Percentiles rank a stretch among this genome's conserved stretches.
Evolutionary conservation across 2,888 invertebrate genomes (phyloP).

Genomic region (Endomychus coccineus): DNA sequence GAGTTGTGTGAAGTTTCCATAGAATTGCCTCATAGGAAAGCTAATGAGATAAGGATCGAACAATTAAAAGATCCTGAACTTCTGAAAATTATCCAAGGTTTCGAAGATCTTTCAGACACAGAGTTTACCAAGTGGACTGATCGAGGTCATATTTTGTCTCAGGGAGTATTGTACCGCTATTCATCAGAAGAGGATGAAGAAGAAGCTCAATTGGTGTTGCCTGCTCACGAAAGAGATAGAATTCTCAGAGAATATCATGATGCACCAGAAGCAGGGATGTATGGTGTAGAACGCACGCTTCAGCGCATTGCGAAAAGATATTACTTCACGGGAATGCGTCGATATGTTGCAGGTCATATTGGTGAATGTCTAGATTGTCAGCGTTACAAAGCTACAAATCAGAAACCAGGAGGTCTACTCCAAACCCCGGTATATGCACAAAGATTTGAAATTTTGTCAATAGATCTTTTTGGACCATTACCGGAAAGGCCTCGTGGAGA

Average conservation of each 20-base stretch:
- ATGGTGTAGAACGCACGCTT: conserved; percentile 26
- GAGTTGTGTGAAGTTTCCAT: too few relatives aligned
- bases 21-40: too few relatives aligned
- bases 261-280: conserved; percentile 25
- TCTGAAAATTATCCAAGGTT: too few relatives aligned
- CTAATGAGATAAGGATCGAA: too few relatives aligned
- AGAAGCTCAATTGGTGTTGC: conserved; percentile 28
- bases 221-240: conserved; percentile 10
- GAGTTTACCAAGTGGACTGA: too few relatives aligned
- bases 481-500: conserved; percentile 18
- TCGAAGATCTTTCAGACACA: too few relatives aligned
- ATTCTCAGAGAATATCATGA: conserved; percentile 25
- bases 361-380: conserved; percentile 26
- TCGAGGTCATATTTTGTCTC: too few relatives aligned
- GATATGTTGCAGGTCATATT: conserved; percentile 22
- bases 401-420: conserved; percentile 29
- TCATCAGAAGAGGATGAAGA: too few relatives aligned
- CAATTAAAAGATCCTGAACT: too few relatives aligned
- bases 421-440: conserved; percentile 24
- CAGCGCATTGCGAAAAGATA: conserved; percentile 19
- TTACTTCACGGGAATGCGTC: conserved; percentile 27
- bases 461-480: conserved; percentile 30
- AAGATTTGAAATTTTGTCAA: conserved; percentile 26
- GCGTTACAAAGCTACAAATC: conserved; percentile 24
- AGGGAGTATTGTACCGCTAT: too few relatives aligned